Conservation (phyloP, 2,888 invertebrate genomes). For the Oscheius sp. region DNA sequence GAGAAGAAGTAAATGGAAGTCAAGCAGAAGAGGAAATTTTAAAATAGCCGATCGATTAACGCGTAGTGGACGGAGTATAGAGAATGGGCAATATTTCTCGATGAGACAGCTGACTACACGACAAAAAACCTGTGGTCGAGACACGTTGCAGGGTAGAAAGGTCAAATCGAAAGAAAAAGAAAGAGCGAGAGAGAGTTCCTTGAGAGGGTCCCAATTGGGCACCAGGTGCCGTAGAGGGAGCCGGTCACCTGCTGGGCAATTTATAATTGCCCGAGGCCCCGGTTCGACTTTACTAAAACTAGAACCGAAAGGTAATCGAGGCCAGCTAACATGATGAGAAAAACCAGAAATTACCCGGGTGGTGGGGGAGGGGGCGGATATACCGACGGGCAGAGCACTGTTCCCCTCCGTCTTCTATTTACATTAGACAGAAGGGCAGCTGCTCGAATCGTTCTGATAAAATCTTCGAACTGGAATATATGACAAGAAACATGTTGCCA, state of each 20-base stretch:
- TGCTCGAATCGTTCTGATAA: background rate
- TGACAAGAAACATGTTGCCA: background rate
- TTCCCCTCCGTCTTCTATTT: constrained; percentile 9
- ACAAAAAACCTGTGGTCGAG: no score
- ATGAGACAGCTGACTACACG: background rate
- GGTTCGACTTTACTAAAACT: constrained; percentile 14
- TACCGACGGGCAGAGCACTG: no score
- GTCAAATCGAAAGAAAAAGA: no score
- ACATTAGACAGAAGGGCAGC: background rate
- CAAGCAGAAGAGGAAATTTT: background rate
- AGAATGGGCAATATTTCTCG: background rate
- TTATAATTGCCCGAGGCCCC: constrained; percentile 13
- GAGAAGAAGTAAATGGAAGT: background rate
- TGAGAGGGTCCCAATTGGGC: background rate
- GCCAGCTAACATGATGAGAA: background rate
- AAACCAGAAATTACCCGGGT: background rate
- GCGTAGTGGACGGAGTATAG: background rate
- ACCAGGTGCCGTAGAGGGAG: constrained; percentile 10
- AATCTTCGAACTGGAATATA: background rate
- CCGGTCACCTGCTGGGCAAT: constrained; percentile 24
- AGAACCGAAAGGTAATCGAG: background rate
- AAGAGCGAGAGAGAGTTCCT: background rate
- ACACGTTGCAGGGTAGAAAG: no score
- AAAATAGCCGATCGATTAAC: no score
- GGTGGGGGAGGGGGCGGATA: background rate